Evolutionary conservation across 2,113 vertebrate species (phyloP).

Genomic region (Podiceps cristatus): DNA sequence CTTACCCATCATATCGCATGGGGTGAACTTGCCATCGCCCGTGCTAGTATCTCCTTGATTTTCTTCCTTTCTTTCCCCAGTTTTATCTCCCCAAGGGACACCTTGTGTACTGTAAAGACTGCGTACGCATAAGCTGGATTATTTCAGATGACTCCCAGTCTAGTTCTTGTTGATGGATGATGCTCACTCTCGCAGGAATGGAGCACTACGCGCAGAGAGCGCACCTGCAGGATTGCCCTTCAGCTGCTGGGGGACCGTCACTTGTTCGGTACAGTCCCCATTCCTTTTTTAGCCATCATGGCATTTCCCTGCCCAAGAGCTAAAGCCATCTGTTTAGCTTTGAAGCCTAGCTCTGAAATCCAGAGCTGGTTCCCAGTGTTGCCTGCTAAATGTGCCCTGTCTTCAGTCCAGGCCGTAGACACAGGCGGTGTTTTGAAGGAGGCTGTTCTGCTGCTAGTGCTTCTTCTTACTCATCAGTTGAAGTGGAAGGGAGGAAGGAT

Average conservation of each 20-base stretch:
- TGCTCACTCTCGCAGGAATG: background rate
- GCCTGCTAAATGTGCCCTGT: background rate
- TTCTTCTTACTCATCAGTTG: background rate
- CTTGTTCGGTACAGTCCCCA: background rate
- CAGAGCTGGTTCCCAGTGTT: background rate
- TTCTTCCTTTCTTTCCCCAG: background rate
- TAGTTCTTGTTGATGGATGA: background rate
- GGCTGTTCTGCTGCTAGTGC: background rate
- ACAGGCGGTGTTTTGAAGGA: background rate
- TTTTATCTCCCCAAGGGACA: background rate
- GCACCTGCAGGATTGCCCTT: background rate
- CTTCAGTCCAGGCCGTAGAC: background rate
- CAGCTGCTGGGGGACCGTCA: background rate
- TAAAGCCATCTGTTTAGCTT: background rate
- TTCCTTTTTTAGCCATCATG: background rate
- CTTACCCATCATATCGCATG: background rate
- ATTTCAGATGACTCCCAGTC: background rate
- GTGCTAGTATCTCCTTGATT: background rate
- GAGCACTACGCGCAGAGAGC: background rate
- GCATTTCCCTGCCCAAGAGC: background rate
- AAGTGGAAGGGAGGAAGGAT: background rate
- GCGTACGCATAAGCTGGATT: accelerated
- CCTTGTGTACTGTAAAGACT: background rate
- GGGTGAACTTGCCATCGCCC: too few species aligned
- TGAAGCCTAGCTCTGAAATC: background rate